phyloP scores from a whole-genome alignment of 2,797 vertebrate species.

The Sparus aurata region DNA sequence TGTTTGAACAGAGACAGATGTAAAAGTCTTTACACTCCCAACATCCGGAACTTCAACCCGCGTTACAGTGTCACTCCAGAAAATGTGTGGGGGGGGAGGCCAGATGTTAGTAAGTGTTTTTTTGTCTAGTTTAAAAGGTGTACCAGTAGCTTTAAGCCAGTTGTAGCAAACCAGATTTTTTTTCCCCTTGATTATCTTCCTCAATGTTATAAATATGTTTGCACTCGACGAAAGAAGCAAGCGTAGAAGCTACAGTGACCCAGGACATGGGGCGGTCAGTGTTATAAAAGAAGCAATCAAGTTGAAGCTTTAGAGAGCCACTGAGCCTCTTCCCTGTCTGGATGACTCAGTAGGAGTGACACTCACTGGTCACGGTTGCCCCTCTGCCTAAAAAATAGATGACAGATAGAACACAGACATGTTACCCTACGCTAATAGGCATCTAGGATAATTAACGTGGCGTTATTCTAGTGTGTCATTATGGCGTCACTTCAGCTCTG shows the following conservation, averaged over 20 bases:
- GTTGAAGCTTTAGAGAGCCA: constrained; percentile 13
- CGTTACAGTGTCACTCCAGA: too few relatives aligned
- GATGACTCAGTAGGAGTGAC: constrained; percentile 40
- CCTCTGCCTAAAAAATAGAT: constrained; percentile 49
- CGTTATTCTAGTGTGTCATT: constrained; percentile 46
- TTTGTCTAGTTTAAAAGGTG: neutral
- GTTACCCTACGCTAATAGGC: constrained; percentile 41
- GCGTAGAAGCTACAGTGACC: neutral
- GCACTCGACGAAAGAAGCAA: neutral
- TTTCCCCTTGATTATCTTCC: constrained; percentile 7
- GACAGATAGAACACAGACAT: constrained; percentile 35
- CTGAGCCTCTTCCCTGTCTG: constrained; percentile 22
- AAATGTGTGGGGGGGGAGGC: too few relatives aligned
- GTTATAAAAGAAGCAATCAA: constrained; percentile 20
- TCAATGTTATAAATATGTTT: neutral
- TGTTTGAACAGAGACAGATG: too few relatives aligned
- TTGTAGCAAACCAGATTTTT: constrained; percentile 17
- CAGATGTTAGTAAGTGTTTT: neutral
- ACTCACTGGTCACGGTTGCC: constrained; percentile 23
- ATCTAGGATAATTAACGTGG: constrained; percentile 50
- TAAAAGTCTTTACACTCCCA: too few relatives aligned
- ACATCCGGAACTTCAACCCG: too few relatives aligned
- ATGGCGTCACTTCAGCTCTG: constrained; percentile 28
- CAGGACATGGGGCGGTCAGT: constrained; percentile 8
- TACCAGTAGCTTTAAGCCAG: too few relatives aligned